phyloP scores from a whole-genome alignment of 2,113 vertebrate genomes.

The Callipepla squamata region DNA sequence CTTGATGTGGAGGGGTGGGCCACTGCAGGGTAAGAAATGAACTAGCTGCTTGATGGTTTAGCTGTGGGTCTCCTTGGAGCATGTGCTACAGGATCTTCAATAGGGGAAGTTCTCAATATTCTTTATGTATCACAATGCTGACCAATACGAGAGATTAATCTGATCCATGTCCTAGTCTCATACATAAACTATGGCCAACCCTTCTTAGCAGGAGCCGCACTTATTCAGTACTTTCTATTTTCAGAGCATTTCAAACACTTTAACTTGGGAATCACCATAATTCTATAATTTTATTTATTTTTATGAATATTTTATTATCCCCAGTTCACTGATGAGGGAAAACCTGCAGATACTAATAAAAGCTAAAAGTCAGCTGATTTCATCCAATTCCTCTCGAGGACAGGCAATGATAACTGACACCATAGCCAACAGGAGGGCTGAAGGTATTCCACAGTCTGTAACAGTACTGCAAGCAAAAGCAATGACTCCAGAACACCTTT shows the following conservation, averaged over 20 bases:
- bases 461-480: neutral
- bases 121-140: neutral
- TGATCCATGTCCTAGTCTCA: neutral
- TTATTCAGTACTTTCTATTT: neutral
- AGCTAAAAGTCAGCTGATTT: neutral
- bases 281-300: neutral
- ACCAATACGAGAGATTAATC: neutral
- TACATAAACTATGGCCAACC: neutral
- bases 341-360: neutral
- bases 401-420: neutral
- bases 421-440: neutral
- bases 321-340: neutral
- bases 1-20: neutral
- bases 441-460: neutral
- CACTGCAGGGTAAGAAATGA: neutral
- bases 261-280: neutral
- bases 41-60: neutral
- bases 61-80: neutral
- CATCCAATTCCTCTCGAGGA: neutral
- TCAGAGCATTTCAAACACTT: neutral
- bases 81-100: neutral
- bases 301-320: neutral
- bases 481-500: neutral
- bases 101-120: neutral
- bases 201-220: neutral